These are phyloP conservation scores for Nephrocerus scutellatus DNA, from an alignment of 2,888 invertebrate genomes.

Conservation along the genomic window DNA sequence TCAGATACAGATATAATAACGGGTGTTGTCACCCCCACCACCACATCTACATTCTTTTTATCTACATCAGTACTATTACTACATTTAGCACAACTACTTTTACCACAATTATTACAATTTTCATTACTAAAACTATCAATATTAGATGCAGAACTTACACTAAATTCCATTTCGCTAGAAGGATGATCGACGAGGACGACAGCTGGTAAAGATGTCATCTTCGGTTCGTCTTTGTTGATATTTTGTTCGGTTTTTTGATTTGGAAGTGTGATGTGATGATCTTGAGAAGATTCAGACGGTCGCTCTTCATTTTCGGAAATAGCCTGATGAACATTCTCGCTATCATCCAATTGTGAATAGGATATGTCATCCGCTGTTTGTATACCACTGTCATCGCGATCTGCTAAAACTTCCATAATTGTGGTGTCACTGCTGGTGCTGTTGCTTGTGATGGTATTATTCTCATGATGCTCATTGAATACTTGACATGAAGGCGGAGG, in stretches of 20 bases:
- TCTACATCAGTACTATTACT: constrained; percentile 29
- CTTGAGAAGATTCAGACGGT: constrained; percentile 27
- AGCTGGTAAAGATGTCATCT: no score
- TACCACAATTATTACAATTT: no score
- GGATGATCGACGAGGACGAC: constrained; percentile 20
- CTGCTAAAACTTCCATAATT: constrained; percentile 49
- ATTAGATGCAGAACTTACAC: constrained; percentile 39
- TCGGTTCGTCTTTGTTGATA: no score
- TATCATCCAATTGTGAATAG: constrained; percentile 37
- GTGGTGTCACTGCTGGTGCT: constrained; percentile 5
- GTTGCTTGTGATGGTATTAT: constrained; percentile 25
- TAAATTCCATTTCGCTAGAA: constrained; percentile 43
- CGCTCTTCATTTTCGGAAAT: constrained; percentile 39
- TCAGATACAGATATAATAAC: no score
- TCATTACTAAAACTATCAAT: constrained; percentile 10
- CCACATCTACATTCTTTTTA: no score
- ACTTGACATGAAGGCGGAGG: no score
- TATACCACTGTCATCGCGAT: constrained; percentile 55
- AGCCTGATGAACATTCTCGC: constrained; percentile 39
- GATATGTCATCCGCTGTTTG: constrained; percentile 75
- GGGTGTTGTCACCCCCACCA: constrained; percentile 18
- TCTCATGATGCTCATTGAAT: no score
- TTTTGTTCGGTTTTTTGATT: no score
- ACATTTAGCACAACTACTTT: constrained; percentile 15
- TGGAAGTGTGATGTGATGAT: no score